Percentiles rank a stretch among this genome's conserved stretches.
These are phyloP conservation scores for Tolmerus cingulatus DNA, from an alignment of 2,888 invertebrate genomes.

Conservation along the genomic window DNA sequence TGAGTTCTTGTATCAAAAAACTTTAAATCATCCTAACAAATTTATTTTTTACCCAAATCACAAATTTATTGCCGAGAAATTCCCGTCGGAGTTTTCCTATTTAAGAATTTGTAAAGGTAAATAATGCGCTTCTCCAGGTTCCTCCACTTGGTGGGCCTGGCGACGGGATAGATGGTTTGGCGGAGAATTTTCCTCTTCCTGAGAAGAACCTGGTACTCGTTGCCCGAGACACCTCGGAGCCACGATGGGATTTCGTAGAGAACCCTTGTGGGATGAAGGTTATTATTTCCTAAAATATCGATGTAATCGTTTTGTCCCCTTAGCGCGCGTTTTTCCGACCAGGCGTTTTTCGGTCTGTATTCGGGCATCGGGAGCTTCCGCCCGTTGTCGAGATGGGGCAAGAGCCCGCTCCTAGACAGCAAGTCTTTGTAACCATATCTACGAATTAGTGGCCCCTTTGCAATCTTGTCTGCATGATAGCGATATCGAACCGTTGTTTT, in stretches of 20 bases:
- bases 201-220: constrained; percentile 77
- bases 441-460: constrained; percentile 68
- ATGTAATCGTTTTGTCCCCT: constrained; percentile 98
- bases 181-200: constrained; percentile 75
- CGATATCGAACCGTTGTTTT: constrained; percentile 45
- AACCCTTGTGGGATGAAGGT: constrained; percentile 82
- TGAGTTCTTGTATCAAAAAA: background rate
- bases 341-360: constrained; percentile 76
- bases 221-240: constrained; percentile 87
- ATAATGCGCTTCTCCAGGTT: constrained; percentile 76
- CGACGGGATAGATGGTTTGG: constrained; percentile 67
- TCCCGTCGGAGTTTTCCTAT: constrained; percentile 80
- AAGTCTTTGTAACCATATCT: constrained; percentile 77
- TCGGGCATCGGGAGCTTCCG: constrained; percentile 71
- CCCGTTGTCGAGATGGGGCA: constrained; percentile 72
- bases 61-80: background rate
- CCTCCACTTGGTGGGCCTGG: constrained; percentile 81
- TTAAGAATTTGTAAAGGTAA: constrained; percentile 79
- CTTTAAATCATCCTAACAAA: background rate
- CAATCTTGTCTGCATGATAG: constrained; percentile 44
- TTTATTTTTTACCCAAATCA: background rate
- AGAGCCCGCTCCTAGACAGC: constrained; percentile 71
- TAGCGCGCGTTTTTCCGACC: constrained; percentile 79
- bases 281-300: constrained; percentile 89
- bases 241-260: constrained; percentile 87